Evolutionary conservation across 2,797 vertebrate species (phyloP).

Genomic region (Propithecus perrieri): DNA sequence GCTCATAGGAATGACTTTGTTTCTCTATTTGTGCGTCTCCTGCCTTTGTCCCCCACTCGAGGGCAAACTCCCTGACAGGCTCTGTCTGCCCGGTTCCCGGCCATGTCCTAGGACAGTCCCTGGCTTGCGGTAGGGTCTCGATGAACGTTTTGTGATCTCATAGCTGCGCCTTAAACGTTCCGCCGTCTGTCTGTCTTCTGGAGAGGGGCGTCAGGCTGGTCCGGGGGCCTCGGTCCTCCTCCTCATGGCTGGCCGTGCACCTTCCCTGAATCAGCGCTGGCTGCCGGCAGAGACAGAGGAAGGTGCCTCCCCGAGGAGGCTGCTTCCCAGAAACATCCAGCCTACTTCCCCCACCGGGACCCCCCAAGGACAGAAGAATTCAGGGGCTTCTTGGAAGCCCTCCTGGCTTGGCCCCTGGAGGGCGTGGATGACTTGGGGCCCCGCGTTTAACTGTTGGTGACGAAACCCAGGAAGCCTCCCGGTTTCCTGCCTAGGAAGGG

Average conservation of each 20-base stretch:
- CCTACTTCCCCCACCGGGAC: background rate
- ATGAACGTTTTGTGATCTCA: background rate
- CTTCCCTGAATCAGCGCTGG: constrained; percentile 21
- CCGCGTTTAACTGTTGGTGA: background rate
- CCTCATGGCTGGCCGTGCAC: background rate
- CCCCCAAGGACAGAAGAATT: background rate
- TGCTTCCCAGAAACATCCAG: constrained; percentile 24
- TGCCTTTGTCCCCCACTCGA: background rate
- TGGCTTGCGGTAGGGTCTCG: rapidly evolving
- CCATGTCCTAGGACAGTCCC: background rate
- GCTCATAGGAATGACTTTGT: background rate
- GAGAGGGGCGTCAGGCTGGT: background rate
- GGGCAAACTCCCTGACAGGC: rapidly evolving
- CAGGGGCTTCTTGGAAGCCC: constrained; percentile 50
- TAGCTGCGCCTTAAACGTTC: background rate
- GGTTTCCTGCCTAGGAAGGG: background rate
- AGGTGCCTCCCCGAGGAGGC: background rate
- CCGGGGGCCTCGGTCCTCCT: background rate
- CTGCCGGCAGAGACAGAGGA: background rate
- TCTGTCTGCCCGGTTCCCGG: background rate
- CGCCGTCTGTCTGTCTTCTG: rapidly evolving
- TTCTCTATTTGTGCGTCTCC: background rate
- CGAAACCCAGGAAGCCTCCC: constrained; percentile 16
- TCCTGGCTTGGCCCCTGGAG: background rate
- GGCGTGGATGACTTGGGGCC: background rate